phyloP scores from a whole-genome alignment of 2,113 vertebrate species.

The Odocoileus hemionus region DNA sequence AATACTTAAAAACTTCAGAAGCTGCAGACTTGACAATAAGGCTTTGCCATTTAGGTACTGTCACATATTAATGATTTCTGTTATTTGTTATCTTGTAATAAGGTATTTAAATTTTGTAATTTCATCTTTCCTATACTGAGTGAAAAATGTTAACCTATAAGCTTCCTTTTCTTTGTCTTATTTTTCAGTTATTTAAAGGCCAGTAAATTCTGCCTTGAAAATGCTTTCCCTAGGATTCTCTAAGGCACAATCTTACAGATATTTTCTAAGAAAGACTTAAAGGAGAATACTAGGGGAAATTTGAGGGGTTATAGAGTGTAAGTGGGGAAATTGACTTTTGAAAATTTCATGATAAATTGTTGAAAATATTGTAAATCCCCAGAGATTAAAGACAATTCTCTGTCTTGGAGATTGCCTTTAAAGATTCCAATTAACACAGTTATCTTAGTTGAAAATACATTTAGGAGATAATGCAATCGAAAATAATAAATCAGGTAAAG shows the following conservation, averaged over 20 bases:
- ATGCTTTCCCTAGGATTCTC: slow-evolving; percentile 6
- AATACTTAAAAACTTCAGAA: not conserved
- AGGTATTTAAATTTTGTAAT: not conserved
- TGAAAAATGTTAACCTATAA: not conserved
- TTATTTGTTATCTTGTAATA: not conserved
- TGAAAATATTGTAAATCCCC: slow-evolving; percentile 60
- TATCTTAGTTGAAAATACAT: slow-evolving; percentile 79
- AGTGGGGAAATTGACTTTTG: slow-evolving; percentile 5
- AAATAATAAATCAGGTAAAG: slow-evolving; percentile 78
- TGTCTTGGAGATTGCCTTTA: slow-evolving; percentile 72
- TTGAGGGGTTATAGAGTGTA: not conserved
- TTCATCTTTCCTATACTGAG: not conserved
- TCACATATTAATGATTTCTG: not conserved
- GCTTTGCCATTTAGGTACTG: not conserved
- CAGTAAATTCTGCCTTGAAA: not conserved
- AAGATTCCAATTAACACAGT: slow-evolving; percentile 79
- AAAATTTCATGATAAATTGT: slow-evolving; percentile 28
- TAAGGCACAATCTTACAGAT: not conserved
- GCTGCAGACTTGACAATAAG: not conserved
- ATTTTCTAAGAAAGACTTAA: not conserved
- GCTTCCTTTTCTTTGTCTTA: not conserved
- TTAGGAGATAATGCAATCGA: slow-evolving; percentile 79
- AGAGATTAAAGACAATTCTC: slow-evolving; percentile 61
- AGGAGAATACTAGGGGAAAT: not conserved
- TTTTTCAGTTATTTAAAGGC: slow-evolving; percentile 2